Evolutionary conservation across 1,140 invertebrate genomes (phyloP), one percentile per base, ranked within the genome.

Genomic region (Drosophila nasuta): DNA sequence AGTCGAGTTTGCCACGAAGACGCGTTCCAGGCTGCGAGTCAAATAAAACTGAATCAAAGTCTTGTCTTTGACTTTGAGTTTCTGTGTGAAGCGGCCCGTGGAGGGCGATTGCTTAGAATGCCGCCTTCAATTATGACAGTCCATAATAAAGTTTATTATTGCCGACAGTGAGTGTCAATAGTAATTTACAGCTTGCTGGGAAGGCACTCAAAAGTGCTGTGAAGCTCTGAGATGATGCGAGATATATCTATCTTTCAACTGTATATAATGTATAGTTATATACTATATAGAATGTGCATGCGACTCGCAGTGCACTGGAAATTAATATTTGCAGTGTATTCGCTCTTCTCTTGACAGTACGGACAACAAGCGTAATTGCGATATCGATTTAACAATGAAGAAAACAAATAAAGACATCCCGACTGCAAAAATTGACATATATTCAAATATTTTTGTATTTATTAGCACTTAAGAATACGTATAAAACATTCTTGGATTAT

Each of bases 111-210:
- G 58, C 15, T 70, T 56, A 62, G 58, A 70, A 70, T 64, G 72
- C 66, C 58, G 72, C 67, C 66, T 75, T 75, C 58, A 59, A 70
- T 70, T 75, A 75, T 70, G 58, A 75, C 66, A 70, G 66, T 57
- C 72, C 25, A 58, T 45, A 63, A 70, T 64, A 70, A 70, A 70
- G 43, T 70, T 70, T 75, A 75, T 75, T 35, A 45, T 13, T 13
- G 45, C 66, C 17, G 17, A 75, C 66, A 75, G 72, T 75, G 58
- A 38, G 51, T 64, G 66, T 63, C 43, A 64, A 75, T 63, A 57
- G 52, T 75, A 51, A 58, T 63, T 63, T 70, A 57, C 66, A 15
- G 15, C 59, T 13, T 10, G 20, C 33, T 62, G 30, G 41, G n/a
- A 17, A 8, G 10, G 38, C 28, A 20, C 35, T 41, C 3, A 5